These are phyloP conservation scores for Poecile atricapillus DNA, from an alignment of 2,113 vertebrate species.

Conservation along the genomic window DNA sequence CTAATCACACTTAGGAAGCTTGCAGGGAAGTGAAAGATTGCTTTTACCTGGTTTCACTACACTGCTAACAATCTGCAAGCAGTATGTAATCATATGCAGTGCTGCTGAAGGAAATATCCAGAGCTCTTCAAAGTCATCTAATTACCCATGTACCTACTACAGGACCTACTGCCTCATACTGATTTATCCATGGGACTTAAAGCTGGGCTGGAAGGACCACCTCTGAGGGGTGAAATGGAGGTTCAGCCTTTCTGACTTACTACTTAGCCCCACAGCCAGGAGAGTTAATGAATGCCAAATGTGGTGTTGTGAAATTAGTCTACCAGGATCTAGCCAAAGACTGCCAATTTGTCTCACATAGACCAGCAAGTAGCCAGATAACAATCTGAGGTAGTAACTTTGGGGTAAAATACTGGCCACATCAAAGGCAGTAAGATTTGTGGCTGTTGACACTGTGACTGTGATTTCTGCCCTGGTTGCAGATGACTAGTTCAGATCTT, in stretches of 20 bases:
- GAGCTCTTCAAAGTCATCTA: slow-evolving; percentile 13
- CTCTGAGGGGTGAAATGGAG: slow-evolving; percentile 52
- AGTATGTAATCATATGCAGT: background rate
- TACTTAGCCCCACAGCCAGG: slow-evolving; percentile 36
- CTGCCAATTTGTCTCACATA: slow-evolving; percentile 55
- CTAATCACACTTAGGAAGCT: background rate
- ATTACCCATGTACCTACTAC: background rate
- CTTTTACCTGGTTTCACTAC: background rate
- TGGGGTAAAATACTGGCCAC: slow-evolving; percentile 46
- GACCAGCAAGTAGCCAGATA: slow-evolving; percentile 52
- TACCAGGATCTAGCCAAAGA: slow-evolving; percentile 42
- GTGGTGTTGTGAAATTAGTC: slow-evolving; percentile 58
- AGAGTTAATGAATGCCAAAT: slow-evolving; percentile 66
- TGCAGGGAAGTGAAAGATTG: background rate
- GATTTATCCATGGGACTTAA: slow-evolving; percentile 16
- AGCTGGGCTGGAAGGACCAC: slow-evolving; percentile 37
- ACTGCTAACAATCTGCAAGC: background rate
- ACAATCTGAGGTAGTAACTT: slow-evolving; percentile 55
- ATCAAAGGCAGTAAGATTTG: slow-evolving; percentile 58
- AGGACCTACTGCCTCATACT: background rate
- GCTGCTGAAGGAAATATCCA: background rate
- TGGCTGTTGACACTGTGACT: slow-evolving; percentile 28
- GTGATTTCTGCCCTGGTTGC: slow-evolving; percentile 47
- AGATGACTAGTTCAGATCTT: slow-evolving; percentile 49
- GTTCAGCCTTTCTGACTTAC: slow-evolving; percentile 29